Conservation (phyloP, 2,113 vertebrate genomes). For the Cyrtonyx montezumae region DNA sequence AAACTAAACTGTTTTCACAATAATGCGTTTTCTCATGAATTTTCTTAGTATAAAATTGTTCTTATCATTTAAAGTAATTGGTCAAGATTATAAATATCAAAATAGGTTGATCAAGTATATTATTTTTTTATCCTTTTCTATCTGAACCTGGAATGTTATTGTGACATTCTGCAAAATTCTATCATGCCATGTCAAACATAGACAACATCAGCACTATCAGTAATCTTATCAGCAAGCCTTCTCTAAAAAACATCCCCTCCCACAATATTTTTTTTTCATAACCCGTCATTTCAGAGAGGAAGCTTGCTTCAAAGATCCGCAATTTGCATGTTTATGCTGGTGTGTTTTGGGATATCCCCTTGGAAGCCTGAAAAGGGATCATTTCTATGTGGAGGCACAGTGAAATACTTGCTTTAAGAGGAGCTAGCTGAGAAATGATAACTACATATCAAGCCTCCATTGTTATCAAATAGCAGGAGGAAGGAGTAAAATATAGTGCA, state of each 20-base stretch:
- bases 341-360: background rate
- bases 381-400: background rate
- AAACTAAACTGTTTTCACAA: background rate
- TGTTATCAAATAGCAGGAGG: background rate
- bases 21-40: background rate
- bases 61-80: background rate
- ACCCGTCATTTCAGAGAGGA: background rate
- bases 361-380: background rate
- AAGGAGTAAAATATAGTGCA: background rate
- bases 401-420: background rate
- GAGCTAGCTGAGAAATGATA: background rate
- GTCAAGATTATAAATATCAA: background rate
- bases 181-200: background rate
- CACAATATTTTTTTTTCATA: background rate
- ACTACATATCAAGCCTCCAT: background rate
- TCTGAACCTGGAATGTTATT: background rate
- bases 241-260: background rate
- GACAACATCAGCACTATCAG: background rate
- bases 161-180: background rate
- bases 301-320: background rate
- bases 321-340: background rate
- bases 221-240: conserved; percentile 18
- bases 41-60: background rate
- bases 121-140: background rate
- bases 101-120: background rate